Evolutionary conservation across 2,888 invertebrate genomes (phyloP).

Genomic region (Dorcus parallelipipedus): DNA sequence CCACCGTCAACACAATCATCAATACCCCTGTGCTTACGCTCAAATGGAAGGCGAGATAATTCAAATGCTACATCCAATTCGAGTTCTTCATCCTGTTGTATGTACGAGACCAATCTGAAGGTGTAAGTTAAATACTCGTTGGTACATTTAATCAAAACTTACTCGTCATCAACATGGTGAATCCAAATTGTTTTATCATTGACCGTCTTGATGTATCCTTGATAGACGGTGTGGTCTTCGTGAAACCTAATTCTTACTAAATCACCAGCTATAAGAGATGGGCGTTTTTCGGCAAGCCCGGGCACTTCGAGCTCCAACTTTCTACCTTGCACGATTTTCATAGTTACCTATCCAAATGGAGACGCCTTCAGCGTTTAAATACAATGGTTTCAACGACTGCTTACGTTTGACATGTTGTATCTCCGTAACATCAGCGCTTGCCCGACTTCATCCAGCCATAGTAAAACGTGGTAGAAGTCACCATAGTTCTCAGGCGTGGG

Average conservation of each 20-base stretch:
- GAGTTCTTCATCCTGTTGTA: slow-evolving; percentile 29
- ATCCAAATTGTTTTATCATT: slow-evolving; percentile 47
- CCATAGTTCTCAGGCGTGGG: slow-evolving; percentile 50
- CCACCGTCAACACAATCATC: slow-evolving; percentile 30
- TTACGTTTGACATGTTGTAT: slow-evolving; percentile 31
- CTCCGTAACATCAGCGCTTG: slow-evolving; percentile 40
- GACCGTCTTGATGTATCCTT: slow-evolving; percentile 47
- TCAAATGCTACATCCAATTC: slow-evolving; percentile 50
- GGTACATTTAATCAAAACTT: slow-evolving; percentile 21
- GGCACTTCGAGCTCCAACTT: slow-evolving; percentile 54
- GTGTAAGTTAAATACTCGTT: background rate
- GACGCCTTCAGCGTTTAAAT: too few species aligned
- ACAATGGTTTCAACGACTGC: background rate
- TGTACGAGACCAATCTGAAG: slow-evolving; percentile 20
- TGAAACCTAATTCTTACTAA: slow-evolving; percentile 47
- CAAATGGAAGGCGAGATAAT: slow-evolving; percentile 48
- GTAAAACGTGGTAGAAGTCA: slow-evolving; percentile 54
- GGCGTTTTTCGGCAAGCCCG: slow-evolving; percentile 66
- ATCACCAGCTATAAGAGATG: slow-evolving; percentile 63
- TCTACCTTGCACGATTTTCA: slow-evolving; percentile 33
- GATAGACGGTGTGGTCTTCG: slow-evolving; percentile 41
- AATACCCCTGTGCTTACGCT: slow-evolving; percentile 51
- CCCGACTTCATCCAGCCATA: slow-evolving; percentile 63
- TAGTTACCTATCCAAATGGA: slow-evolving; percentile 5
- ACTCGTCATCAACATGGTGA: slow-evolving; percentile 42